Percentiles rank a stretch among this genome's conserved stretches.
These are phyloP conservation scores for Galeopterus variegatus DNA, from an alignment of 2,113 vertebrate species.

Conservation along the genomic window DNA sequence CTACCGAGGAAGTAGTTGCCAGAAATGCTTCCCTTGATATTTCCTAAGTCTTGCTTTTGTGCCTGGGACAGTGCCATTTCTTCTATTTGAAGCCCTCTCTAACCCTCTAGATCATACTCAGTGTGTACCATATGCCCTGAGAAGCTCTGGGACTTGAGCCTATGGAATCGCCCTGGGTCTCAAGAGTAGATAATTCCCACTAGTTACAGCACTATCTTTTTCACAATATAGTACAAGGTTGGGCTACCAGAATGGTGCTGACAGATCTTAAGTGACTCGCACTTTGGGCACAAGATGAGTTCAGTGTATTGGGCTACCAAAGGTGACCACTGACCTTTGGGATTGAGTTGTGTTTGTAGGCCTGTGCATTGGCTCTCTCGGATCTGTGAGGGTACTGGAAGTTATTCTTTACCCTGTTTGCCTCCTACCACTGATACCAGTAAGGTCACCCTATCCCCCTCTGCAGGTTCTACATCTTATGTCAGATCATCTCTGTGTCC, in stretches of 20 bases:
- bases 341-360: background rate
- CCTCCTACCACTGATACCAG: background rate
- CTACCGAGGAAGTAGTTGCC: background rate
- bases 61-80: background rate
- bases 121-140: background rate
- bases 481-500: background rate
- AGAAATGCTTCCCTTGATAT: background rate
- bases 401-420: background rate
- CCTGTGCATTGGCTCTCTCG: background rate
- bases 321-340: background rate
- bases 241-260: background rate
- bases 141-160: background rate
- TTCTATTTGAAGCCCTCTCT: background rate
- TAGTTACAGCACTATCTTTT: constrained; percentile 3
- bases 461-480: background rate
- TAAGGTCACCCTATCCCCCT: background rate
- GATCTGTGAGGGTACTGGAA: background rate
- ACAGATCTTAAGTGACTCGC: background rate
- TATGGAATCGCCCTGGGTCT: background rate
- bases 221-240: background rate
- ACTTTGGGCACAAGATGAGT: background rate
- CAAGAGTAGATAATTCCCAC: background rate
- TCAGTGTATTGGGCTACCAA: background rate
- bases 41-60: constrained; percentile 22
- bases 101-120: background rate